Percentiles rank a stretch among this genome's conserved stretches.
Conservation (phyloP, 2,797 vertebrate species). For the Pygocentrus nattereri region DNA sequence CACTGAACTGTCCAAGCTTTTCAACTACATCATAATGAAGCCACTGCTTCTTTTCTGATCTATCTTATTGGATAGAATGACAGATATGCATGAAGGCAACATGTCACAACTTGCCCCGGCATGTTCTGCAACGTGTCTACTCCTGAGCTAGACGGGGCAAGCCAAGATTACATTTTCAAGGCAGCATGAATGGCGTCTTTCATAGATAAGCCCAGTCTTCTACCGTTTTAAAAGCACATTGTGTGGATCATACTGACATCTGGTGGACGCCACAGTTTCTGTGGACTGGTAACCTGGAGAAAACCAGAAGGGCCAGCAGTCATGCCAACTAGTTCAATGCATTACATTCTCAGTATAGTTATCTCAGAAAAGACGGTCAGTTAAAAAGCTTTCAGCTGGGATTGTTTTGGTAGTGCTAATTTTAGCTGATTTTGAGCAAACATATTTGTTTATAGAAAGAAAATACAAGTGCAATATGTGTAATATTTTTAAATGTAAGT, state of each 20-base stretch:
- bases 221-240: background rate
- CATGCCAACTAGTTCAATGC: background rate
- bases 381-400: too few species aligned
- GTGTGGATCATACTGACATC: conserved; percentile 49
- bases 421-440: too few species aligned
- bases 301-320: background rate
- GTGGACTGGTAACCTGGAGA: background rate
- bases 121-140: conserved; percentile 39
- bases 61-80: background rate
- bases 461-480: too few species aligned
- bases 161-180: conserved; percentile 10
- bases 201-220: background rate
- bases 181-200: conserved; percentile 33
- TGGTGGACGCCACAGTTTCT: conserved; percentile 17
- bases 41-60: background rate
- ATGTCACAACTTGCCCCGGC: conserved; percentile 45
- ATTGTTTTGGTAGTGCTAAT: too few species aligned
- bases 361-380: too few species aligned
- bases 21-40: background rate
- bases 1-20: background rate
- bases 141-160: conserved; percentile 2
- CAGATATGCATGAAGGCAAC: conserved; percentile 18
- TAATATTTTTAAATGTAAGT: too few species aligned
- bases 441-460: too few species aligned
- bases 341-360: background rate